A percentile compares a stretch with the other conserved stretches of the same genome.
phyloP scores from a whole-genome alignment of 2,888 invertebrate species.

The Andrena fulva region DNA sequence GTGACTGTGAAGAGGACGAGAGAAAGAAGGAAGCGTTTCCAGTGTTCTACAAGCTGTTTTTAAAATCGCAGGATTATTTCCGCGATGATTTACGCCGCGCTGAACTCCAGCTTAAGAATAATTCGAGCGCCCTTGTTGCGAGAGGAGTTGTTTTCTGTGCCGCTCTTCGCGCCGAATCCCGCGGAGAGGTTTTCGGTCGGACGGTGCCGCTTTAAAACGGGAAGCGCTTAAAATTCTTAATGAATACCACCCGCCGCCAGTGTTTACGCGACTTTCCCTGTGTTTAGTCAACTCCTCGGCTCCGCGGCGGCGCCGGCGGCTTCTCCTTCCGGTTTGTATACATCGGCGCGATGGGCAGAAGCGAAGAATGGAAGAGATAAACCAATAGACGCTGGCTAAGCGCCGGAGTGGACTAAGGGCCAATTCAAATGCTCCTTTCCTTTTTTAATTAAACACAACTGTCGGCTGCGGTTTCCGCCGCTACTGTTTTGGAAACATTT shows the following conservation, averaged over 20 bases:
- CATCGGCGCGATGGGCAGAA: slow-evolving; percentile 52
- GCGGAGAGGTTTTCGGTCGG: background rate
- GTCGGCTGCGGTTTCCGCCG: slow-evolving; percentile 48
- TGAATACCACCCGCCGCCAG: slow-evolving; percentile 28
- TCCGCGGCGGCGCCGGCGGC: slow-evolving; percentile 44
- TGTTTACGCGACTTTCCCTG: slow-evolving; percentile 56
- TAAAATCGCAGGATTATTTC: too few species aligned
- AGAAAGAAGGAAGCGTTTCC: too few species aligned
- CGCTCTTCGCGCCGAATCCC: background rate
- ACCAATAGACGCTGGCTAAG: slow-evolving; percentile 65
- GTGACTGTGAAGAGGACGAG: too few species aligned
- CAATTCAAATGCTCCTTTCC: slow-evolving; percentile 36
- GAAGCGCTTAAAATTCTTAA: slow-evolving; percentile 42
- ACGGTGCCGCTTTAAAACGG: slow-evolving; percentile 30
- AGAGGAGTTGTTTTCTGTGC: background rate
- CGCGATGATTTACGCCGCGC: background rate
- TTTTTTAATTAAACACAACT: slow-evolving; percentile 72
- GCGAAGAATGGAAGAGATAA: slow-evolving; percentile 67
- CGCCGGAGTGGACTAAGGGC: slow-evolving; percentile 24
- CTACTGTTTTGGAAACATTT: background rate
- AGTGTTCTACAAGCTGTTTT: too few species aligned
- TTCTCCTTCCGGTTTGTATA: slow-evolving; percentile 58
- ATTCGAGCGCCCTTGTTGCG: background rate
- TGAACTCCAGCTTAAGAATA: background rate
- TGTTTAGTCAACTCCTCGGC: slow-evolving; percentile 68